Percentiles rank a stretch among this genome's conserved stretches.
Evolutionary conservation across 2,113 vertebrate species (phyloP).

Genomic region (Glaucomys volans): DNA sequence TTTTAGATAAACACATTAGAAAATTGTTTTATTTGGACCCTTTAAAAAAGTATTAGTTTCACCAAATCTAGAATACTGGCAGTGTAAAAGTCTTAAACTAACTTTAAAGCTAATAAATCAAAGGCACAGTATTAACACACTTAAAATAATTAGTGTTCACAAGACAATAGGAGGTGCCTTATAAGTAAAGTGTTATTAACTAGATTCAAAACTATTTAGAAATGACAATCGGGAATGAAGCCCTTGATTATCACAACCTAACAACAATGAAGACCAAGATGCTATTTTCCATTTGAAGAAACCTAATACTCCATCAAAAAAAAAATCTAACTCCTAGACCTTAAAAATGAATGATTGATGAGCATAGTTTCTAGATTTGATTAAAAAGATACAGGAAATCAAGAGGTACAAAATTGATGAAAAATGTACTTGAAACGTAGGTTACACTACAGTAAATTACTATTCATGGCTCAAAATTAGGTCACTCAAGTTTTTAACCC

Average conservation of each 20-base stretch:
- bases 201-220: conserved; percentile 72
- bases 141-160: conserved; percentile 81
- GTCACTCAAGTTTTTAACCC: conserved; percentile 67
- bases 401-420: conserved; percentile 38
- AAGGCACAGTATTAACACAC: conserved; percentile 88
- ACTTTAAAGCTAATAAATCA: conserved; percentile 86
- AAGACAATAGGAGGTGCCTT: conserved; percentile 81
- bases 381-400: conserved; percentile 54
- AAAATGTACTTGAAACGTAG: conserved; percentile 48
- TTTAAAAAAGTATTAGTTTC: conserved; percentile 83
- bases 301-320: conserved; percentile 79
- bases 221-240: conserved; percentile 80
- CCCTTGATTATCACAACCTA: conserved; percentile 82
- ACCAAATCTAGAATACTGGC: conserved; percentile 86
- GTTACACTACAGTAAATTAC: conserved; percentile 49
- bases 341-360: conserved; percentile 71
- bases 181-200: conserved; percentile 77
- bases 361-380: conserved; percentile 72
- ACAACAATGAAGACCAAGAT: conserved; percentile 77
- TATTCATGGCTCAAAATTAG: conserved; percentile 77
- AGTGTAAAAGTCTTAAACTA: conserved; percentile 87
- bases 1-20: conserved; percentile 82
- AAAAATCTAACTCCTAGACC: conserved; percentile 76
- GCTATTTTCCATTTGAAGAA: conserved; percentile 76
- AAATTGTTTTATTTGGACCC: conserved; percentile 78